Evolutionary conservation across 2,888 invertebrate genomes (phyloP).

Genomic region (Cerastis leucographa): DNA sequence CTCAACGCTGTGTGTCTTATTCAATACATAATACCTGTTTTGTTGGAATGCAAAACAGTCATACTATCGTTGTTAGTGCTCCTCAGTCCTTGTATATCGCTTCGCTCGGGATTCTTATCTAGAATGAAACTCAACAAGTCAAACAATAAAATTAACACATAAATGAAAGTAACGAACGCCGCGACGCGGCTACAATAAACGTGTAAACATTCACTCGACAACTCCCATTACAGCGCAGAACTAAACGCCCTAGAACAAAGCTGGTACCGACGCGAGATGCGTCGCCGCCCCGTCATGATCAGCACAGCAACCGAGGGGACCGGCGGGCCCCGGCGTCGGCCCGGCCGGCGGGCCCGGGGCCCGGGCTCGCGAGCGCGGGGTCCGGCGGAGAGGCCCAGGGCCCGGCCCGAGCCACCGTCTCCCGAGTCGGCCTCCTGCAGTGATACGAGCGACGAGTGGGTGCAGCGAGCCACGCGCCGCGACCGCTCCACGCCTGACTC

Average conservation of each 20-base stretch:
- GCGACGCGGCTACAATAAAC: not conserved
- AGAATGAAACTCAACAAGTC: no score
- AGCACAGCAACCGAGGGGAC: slow-evolving; percentile 88
- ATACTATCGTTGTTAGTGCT: no score
- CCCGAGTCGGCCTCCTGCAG: slow-evolving; percentile 69
- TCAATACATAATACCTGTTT: no score
- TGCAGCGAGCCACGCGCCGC: slow-evolving; percentile 72
- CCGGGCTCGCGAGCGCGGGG: slow-evolving; percentile 49
- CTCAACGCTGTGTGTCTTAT: no score
- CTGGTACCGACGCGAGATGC: slow-evolving; percentile 94
- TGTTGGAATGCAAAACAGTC: no score
- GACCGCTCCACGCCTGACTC: slow-evolving; percentile 54
- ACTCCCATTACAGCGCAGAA: slow-evolving; percentile 77
- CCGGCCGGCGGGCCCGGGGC: slow-evolving; percentile 62
- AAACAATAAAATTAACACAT: no score
- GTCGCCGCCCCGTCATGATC: slow-evolving; percentile 93
- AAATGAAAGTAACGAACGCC: no score
- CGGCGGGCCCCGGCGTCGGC: slow-evolving; percentile 60
- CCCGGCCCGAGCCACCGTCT: slow-evolving; percentile 61
- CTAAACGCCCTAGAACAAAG: slow-evolving; percentile 90
- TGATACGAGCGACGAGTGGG: slow-evolving; percentile 81
- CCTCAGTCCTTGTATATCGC: no score
- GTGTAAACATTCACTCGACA: not conserved
- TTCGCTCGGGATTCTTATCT: no score
- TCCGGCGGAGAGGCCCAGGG: slow-evolving; percentile 57